These are phyloP conservation scores for Harpegnathos saltator DNA, from an alignment of 1,140 invertebrate species.

Conservation along the genomic window DNA sequence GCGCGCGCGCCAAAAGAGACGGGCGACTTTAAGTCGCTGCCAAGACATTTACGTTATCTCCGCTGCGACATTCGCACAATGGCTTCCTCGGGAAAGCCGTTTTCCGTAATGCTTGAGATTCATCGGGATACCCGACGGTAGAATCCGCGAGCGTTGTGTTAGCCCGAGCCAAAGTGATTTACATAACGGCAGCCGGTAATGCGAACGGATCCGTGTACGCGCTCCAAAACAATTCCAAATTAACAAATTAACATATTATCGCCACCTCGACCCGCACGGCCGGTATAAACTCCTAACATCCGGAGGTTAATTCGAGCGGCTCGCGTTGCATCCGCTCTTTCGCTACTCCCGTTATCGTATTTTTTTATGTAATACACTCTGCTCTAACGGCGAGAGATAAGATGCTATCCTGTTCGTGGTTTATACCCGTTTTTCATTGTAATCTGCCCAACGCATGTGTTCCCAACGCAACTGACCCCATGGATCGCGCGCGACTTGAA, in stretches of 20 bases:
- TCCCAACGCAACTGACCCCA: too few relatives aligned
- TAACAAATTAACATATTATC: not conserved
- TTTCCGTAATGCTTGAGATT: conserved; percentile 48
- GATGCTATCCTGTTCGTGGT: too few relatives aligned
- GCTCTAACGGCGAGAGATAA: too few relatives aligned
- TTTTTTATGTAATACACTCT: too few relatives aligned
- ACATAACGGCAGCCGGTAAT: conserved; percentile 19
- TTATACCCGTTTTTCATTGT: too few relatives aligned
- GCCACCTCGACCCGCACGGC: not conserved
- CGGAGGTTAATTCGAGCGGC: too few relatives aligned
- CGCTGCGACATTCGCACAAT: conserved; percentile 21
- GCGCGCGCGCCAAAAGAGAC: conserved; percentile 54
- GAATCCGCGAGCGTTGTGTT: conserved; percentile 10
- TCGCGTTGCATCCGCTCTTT: too few relatives aligned
- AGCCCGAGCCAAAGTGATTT: conserved; percentile 18
- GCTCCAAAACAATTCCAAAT: conserved; percentile 16
- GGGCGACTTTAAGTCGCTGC: conserved; percentile 44
- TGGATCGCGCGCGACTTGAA: too few relatives aligned
- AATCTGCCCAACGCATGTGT: too few relatives aligned
- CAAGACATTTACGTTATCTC: conserved; percentile 53
- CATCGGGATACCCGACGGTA: not conserved
- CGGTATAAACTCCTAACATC: not conserved
- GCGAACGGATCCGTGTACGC: not conserved
- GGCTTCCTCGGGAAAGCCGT: conserved; percentile 13
- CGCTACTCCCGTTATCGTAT: too few relatives aligned